phyloP scores from a whole-genome alignment of 2,113 vertebrate species.

The Nycticryphes semicollaris region DNA sequence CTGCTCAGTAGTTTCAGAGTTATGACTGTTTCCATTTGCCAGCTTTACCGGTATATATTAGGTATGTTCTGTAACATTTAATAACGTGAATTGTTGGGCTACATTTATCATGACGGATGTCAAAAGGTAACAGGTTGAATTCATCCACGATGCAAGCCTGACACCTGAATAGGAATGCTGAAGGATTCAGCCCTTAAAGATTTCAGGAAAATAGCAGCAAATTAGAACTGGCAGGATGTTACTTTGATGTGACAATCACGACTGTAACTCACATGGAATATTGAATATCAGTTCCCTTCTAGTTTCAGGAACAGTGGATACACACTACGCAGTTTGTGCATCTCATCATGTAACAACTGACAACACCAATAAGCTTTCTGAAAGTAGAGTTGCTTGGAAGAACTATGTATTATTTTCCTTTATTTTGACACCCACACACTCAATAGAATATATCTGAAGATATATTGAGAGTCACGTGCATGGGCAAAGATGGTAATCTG shows the following conservation, averaged over 20 bases:
- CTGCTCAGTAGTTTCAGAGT: not conserved
- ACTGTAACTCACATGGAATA: not conserved
- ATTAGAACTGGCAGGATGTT: not conserved
- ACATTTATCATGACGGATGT: not conserved
- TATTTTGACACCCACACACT: slow-evolving; percentile 26
- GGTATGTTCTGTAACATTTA: not conserved
- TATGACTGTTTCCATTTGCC: not conserved
- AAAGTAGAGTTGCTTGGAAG: not conserved
- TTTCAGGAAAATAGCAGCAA: not conserved
- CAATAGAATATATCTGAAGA: not conserved
- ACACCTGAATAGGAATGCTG: not conserved
- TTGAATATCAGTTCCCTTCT: not conserved
- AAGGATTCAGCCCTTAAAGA: not conserved
- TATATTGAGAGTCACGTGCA: not conserved
- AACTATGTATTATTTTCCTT: not conserved
- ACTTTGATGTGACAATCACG: slow-evolving; percentile 10
- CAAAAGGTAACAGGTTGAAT: not conserved
- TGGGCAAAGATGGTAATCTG: not conserved
- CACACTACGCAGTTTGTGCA: not conserved
- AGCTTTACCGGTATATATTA: not conserved
- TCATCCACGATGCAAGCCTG: not conserved
- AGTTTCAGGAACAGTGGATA: not conserved
- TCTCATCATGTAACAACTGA: not conserved
- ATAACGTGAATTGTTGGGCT: not conserved
- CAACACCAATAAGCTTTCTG: not conserved